Conservation (phyloP, 2,888 invertebrate species). For the Mayetiola destructor region DNA sequence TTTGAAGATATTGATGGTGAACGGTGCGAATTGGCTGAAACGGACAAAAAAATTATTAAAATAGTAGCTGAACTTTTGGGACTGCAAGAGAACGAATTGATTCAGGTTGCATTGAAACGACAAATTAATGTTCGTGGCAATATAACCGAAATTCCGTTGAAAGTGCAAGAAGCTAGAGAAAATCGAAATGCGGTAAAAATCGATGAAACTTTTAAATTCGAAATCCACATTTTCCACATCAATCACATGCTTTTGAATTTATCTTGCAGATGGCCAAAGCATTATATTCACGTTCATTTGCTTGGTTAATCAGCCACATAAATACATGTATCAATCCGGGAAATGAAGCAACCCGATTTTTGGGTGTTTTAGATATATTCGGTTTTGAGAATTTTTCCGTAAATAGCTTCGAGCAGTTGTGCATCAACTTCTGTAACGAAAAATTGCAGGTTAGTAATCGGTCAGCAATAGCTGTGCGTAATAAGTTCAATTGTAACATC, state of each 20-base stretch:
- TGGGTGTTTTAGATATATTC: slow-evolving; percentile 85
- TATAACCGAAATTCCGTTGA: slow-evolving; percentile 81
- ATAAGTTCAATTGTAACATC: too few relatives aligned
- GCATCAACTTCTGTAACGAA: slow-evolving; percentile 89
- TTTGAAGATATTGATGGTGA: slow-evolving; percentile 84
- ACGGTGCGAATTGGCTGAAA: slow-evolving; percentile 56
- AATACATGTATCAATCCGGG: slow-evolving; percentile 85
- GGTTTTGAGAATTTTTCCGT: slow-evolving; percentile 83
- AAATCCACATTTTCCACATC: neutral
- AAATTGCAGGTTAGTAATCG: too few relatives aligned
- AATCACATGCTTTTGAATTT: neutral
- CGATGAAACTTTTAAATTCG: neutral
- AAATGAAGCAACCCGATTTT: slow-evolving; percentile 57
- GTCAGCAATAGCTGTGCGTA: too few relatives aligned
- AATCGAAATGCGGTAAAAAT: slow-evolving; percentile 59
- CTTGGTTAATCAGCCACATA: slow-evolving; percentile 84
- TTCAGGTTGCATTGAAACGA: slow-evolving; percentile 57
- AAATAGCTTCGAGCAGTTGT: slow-evolving; percentile 86
- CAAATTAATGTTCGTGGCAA: slow-evolving; percentile 88
- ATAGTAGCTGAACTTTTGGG: slow-evolving; percentile 62
- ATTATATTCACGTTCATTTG: slow-evolving; percentile 76
- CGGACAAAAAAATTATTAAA: slow-evolving; percentile 55
- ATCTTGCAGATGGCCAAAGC: slow-evolving; percentile 64
- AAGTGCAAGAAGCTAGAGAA: slow-evolving; percentile 75
- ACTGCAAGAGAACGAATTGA: slow-evolving; percentile 55